Conservation (phyloP, 2,888 invertebrate genomes). For the Oeneis ivallda region DNA sequence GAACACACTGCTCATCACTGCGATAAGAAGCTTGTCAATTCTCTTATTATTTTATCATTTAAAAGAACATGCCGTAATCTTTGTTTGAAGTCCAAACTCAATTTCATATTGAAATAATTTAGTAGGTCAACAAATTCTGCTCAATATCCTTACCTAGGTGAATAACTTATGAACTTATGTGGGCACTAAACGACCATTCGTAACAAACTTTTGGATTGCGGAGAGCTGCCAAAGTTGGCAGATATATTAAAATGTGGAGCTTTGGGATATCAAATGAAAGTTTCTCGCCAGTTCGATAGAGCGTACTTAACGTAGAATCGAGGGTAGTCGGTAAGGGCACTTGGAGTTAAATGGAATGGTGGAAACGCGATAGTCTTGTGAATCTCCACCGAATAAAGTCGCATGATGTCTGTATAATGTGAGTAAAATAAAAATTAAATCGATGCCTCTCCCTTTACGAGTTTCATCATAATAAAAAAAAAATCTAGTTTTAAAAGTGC, state of each 20-base stretch:
- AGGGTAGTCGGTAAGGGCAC: slow-evolving; percentile 65
- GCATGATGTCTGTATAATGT: slow-evolving; percentile 53
- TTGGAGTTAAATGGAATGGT: slow-evolving; percentile 58
- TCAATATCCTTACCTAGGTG: slow-evolving; percentile 23
- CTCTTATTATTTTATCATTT: no score
- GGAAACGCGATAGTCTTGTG: slow-evolving; percentile 70
- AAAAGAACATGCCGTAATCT: no score
- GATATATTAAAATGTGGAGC: slow-evolving; percentile 58
- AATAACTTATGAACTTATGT: slow-evolving; percentile 34
- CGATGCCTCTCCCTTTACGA: background rate
- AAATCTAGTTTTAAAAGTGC: no score
- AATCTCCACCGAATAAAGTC: slow-evolving; percentile 53
- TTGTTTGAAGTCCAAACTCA: background rate
- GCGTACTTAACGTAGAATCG: slow-evolving; percentile 62
- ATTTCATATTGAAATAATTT: slow-evolving; percentile 7
- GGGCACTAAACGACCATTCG: slow-evolving; percentile 33
- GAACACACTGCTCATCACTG: no score
- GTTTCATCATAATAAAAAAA: background rate
- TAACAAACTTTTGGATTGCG: slow-evolving; percentile 41
- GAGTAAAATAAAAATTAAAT: background rate
- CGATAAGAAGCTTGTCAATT: no score
- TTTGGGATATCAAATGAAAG: slow-evolving; percentile 49
- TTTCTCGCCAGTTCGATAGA: slow-evolving; percentile 57
- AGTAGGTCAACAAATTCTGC: slow-evolving; percentile 8
- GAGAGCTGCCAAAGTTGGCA: slow-evolving; percentile 49